These are phyloP conservation scores for Phymanthus crucifer DNA, from an alignment of 92 coral and sea anemone species.

Conservation along the genomic window DNA sequence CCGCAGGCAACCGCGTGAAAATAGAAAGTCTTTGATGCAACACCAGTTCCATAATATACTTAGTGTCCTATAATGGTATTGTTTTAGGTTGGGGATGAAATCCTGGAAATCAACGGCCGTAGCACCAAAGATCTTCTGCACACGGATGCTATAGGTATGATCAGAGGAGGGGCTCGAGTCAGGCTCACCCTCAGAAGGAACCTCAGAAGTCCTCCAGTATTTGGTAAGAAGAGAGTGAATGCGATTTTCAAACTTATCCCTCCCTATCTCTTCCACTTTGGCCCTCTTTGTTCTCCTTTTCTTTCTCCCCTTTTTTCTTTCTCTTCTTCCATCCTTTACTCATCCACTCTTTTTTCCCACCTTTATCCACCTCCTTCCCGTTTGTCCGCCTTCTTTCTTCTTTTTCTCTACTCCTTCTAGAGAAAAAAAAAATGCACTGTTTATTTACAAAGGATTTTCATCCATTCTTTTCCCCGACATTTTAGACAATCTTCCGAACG, in stretches of 20 bases:
- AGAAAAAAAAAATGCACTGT: no score
- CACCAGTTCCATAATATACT: background rate
- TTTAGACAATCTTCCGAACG: conserved; percentile 31
- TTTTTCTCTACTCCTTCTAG: no score
- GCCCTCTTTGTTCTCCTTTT: background rate
- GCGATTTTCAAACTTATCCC: no score
- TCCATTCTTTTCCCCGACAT: background rate
- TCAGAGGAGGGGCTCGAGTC: conserved; percentile 72
- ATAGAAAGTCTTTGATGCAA: background rate
- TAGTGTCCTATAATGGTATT: background rate
- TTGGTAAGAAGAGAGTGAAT: conserved; percentile 40
- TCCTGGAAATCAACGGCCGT: conserved; percentile 81
- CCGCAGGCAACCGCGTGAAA: background rate
- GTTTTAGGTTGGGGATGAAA: conserved; percentile 93
- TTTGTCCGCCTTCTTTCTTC: background rate
- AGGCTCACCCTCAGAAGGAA: conserved; percentile 66
- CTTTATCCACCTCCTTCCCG: background rate
- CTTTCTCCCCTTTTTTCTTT: background rate
- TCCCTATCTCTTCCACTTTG: background rate
- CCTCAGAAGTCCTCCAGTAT: conserved; percentile 39
- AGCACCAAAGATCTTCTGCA: conserved; percentile 81
- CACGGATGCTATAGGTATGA: conserved; percentile 84
- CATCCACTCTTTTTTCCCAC: background rate
- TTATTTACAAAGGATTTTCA: background rate
- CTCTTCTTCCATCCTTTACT: background rate